Evolutionary conservation across 2,797 vertebrate species (phyloP).

Genomic region (Alosa sapidissima): DNA sequence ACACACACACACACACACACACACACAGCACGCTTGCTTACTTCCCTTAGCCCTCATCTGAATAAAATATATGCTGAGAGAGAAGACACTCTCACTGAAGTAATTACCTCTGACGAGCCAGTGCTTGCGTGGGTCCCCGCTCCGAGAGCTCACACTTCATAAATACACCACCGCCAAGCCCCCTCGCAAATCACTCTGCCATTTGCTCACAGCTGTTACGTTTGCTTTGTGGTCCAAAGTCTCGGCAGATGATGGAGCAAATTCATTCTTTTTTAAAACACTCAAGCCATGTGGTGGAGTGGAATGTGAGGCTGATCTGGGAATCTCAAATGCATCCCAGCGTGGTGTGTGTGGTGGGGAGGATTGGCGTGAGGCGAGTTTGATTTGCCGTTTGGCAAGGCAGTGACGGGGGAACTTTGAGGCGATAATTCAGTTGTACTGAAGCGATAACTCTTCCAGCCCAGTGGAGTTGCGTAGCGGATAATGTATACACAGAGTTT

Average conservation of each 20-base stretch:
- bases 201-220: slow-evolving; percentile 32
- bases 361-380: neutral
- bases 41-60: slow-evolving; percentile 38
- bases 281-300: neutral
- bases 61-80: slow-evolving; percentile 45
- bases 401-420: neutral
- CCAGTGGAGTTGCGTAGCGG: neutral
- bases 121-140: slow-evolving; percentile 16
- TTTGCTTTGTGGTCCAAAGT: neutral
- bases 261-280: slow-evolving; percentile 15
- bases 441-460: neutral
- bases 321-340: neutral
- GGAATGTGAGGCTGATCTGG: neutral
- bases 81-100: slow-evolving; percentile 41
- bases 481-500: neutral
- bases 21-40: slow-evolving; percentile 29
- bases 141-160: slow-evolving; percentile 32
- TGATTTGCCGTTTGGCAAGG: neutral
- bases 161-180: slow-evolving; percentile 40
- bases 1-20: slow-evolving; percentile 35
- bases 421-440: neutral
- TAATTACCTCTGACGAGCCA: slow-evolving; percentile 47
- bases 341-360: neutral
- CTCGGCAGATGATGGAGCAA: slow-evolving; percentile 8
- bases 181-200: slow-evolving; percentile 17